Percentiles rank a stretch among this genome's conserved stretches.
Evolutionary conservation across 37 sponge, comb jelly and placozoan species (phyloP).

Genomic region (Mnemiopsis leidyi): DNA sequence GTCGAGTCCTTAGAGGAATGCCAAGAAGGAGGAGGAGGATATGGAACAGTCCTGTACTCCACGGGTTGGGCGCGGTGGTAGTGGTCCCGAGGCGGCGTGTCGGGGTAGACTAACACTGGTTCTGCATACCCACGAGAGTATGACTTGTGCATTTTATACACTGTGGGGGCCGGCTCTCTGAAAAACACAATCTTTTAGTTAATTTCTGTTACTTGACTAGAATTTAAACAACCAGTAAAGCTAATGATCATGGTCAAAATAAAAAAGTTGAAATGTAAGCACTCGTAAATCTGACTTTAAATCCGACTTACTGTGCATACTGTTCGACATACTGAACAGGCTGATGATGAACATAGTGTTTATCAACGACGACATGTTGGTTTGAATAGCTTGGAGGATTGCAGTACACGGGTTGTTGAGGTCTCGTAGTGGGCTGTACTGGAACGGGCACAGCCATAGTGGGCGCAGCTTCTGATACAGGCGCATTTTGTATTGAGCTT

Average conservation of each 20-base stretch:
- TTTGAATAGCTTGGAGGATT: not conserved
- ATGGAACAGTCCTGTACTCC: not conserved
- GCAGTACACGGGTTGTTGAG: not conserved
- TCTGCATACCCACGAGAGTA: not conserved
- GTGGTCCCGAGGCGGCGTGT: slow-evolving; percentile 12
- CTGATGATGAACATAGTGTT: not conserved
- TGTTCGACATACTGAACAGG: slow-evolving; percentile 15
- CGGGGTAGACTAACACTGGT: not conserved
- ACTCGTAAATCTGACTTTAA: too few species aligned
- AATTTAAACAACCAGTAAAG: too few species aligned
- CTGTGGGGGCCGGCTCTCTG: slow-evolving; percentile 11
- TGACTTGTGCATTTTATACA: not conserved
- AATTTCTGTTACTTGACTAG: not conserved
- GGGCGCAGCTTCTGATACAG: not conserved
- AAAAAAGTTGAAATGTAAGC: too few species aligned
- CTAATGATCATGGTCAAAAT: too few species aligned
- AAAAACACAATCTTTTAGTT: too few species aligned
- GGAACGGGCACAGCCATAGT: not conserved
- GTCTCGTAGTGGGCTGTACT: not conserved
- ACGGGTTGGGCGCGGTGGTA: not conserved
- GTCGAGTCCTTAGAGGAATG: too few species aligned
- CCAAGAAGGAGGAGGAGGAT: not conserved
- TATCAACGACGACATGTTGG: not conserved
- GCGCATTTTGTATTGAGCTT: not conserved
- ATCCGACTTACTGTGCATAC: slow-evolving; percentile 34